Conservation (phyloP, 2,113 vertebrate species). For the Sisor rabdophorus region DNA sequence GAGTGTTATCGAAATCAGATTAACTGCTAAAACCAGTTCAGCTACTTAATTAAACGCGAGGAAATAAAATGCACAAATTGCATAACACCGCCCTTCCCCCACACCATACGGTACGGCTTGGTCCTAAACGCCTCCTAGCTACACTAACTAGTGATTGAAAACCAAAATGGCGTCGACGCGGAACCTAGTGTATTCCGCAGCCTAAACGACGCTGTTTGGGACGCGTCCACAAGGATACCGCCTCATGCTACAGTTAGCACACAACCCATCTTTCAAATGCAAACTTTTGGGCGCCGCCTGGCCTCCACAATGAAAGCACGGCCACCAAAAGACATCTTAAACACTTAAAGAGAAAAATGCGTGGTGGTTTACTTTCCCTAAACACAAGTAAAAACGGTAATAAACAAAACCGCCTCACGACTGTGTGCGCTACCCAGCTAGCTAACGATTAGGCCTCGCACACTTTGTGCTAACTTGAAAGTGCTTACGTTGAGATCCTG, state of each 20-base stretch:
- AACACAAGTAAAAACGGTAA: neutral
- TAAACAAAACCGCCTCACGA: neutral
- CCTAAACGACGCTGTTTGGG: neutral
- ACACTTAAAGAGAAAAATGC: neutral
- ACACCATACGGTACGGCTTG: neutral
- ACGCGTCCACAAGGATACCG: neutral
- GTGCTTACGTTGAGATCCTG: slow-evolving; percentile 29
- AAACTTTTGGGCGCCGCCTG: neutral
- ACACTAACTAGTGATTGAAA: neutral
- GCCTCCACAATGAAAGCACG: neutral
- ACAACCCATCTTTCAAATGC: neutral
- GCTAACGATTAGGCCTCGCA: slow-evolving; percentile 48
- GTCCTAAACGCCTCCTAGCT: neutral
- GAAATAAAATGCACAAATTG: neutral
- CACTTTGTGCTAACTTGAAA: slow-evolving; percentile 33
- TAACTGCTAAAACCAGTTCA: neutral
- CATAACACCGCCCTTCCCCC: slow-evolving; percentile 12
- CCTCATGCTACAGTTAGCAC: slow-evolving; percentile 32
- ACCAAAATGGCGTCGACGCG: neutral
- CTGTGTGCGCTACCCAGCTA: neutral
- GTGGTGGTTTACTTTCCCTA: neutral
- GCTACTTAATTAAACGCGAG: neutral
- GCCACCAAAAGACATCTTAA: neutral
- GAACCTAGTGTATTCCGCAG: neutral
- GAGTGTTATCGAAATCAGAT: neutral